phyloP scores from a whole-genome alignment of 1,140 invertebrate species.

The Drosophila eugracilis region DNA sequence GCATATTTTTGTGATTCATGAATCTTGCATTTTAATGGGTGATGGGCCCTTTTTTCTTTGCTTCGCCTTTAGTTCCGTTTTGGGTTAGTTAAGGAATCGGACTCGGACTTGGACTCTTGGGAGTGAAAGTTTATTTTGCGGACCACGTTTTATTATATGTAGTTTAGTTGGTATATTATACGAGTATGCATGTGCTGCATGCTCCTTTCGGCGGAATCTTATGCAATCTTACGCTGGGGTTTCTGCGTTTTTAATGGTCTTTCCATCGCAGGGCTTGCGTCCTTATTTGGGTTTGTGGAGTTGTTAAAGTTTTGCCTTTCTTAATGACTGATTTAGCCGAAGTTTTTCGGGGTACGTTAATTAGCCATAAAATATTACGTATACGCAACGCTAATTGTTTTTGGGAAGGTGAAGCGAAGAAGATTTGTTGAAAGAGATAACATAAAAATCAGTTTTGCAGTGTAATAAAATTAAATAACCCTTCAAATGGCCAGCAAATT shows the following conservation, averaged over 20 bases:
- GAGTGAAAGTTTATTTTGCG: slow-evolving; percentile 67
- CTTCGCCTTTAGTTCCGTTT: slow-evolving; percentile 63
- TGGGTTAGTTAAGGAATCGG: slow-evolving; percentile 65
- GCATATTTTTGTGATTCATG: slow-evolving; percentile 46
- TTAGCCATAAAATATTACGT: slow-evolving; percentile 60
- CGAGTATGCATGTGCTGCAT: slow-evolving; percentile 37
- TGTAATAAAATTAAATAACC: slow-evolving; percentile 6
- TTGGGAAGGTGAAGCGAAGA: slow-evolving; percentile 1
- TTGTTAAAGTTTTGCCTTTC: slow-evolving; percentile 35
- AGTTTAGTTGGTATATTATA: slow-evolving; percentile 13
- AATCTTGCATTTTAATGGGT: slow-evolving; percentile 65
- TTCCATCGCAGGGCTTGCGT: slow-evolving; percentile 30
- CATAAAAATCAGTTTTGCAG: neutral
- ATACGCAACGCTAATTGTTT: slow-evolving; percentile 57
- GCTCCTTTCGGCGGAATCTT: slow-evolving; percentile 61
- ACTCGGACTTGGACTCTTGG: slow-evolving; percentile 21
- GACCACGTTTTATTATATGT: slow-evolving; percentile 35
- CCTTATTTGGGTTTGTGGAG: slow-evolving; percentile 50
- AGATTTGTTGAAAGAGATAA: slow-evolving; percentile 12
- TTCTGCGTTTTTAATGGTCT: slow-evolving; percentile 40
- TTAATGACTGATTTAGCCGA: slow-evolving; percentile 44
- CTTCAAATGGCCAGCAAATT: neutral
- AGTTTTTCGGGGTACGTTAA: slow-evolving; percentile 9
- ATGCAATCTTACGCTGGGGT: slow-evolving; percentile 51
- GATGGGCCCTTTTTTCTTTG: slow-evolving; percentile 14